Evolutionary conservation across 2,797 vertebrate species (phyloP), one percentile per base, ranked within the genome.

Genomic region (Siniperca scherzeri): DNA sequence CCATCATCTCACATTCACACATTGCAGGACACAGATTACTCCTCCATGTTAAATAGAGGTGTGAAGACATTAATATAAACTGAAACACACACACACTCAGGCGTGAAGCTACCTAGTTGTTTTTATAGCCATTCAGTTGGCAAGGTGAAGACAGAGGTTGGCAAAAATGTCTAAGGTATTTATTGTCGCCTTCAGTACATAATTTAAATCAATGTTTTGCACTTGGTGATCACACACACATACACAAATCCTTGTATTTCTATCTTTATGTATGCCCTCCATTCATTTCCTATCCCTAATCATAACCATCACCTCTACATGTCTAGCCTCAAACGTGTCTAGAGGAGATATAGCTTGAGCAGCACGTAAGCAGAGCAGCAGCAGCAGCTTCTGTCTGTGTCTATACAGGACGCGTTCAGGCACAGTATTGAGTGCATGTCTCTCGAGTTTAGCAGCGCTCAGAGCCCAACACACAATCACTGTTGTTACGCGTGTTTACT

Each of bases 1-100:
- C 65, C 50, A 50, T n/a, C 72, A 46, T 65, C 60, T 85, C 60
- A 71, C 69, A 74, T 89, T 81, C 77, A 68, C 82, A 84, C 72
- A 30, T 76, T 80, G 53, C 77, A 53, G 67, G 74, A 72, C 61
- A 65, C 75, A 85, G 72, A 78, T 84, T 80, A 75, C 55, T 80
- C 55, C 86, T 67, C 61, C 21, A 6, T 16, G 7, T 74, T 83
- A 42, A 53, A 44, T 9, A 40, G 66, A 90, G 89, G 85, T 88
- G 88, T 75, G 78, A 88, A 87, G 30, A 72, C 64, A 75, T 78
- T 78, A 80, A 88, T 75, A 84, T 53, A 77, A 83, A 82, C n/a
- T 70, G 52, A 82, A 87, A 78, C 9, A 78, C 69, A 81, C 33
- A 33, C 67, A 77, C 21, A 57, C 64, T 64, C 19, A 69, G 66